A percentile compares a stretch with the other conserved stretches of the same genome.
These are phyloP conservation scores for Porites cylindrica DNA, from an alignment of 92 coral and sea anemone genomes.

Conservation along the genomic window DNA sequence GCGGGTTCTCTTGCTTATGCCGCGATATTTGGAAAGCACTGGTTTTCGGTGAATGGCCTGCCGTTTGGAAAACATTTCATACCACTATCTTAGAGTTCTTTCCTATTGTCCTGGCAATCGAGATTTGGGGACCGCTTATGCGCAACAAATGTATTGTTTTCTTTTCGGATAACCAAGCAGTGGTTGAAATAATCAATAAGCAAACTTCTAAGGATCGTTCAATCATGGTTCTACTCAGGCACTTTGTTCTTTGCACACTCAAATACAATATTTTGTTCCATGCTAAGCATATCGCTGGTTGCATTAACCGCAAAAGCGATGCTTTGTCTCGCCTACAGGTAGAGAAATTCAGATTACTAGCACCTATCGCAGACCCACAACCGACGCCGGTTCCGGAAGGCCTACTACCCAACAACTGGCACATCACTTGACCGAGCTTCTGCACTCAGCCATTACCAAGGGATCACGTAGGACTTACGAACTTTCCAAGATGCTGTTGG, in stretches of 20 bases:
- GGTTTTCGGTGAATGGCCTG: no score
- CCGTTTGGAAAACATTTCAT: neutral
- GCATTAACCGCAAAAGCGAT: neutral
- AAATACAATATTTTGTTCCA: neutral
- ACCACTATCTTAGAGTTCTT: neutral
- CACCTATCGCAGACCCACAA: no score
- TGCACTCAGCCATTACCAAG: no score
- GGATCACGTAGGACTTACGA: neutral
- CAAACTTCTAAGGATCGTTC: neutral
- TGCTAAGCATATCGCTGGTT: neutral
- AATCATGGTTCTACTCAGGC: slow-evolving; percentile 1
- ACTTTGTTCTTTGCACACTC: neutral
- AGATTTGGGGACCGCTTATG: slow-evolving; percentile 16
- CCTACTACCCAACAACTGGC: no score
- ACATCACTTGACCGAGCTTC: no score
- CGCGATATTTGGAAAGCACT: neutral
- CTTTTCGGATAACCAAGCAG: neutral
- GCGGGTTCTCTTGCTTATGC: neutral
- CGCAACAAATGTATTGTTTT: neutral
- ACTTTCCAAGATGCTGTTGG: neutral
- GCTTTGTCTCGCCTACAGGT: neutral
- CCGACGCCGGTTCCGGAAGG: no score
- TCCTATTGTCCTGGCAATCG: slow-evolving; percentile 11
- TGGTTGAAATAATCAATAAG: slow-evolving; percentile 11
- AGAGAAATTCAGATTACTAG: no score